Evolutionary conservation across 2,113 vertebrate genomes (phyloP).

Genomic region (Dicrurus megarhynchus): DNA sequence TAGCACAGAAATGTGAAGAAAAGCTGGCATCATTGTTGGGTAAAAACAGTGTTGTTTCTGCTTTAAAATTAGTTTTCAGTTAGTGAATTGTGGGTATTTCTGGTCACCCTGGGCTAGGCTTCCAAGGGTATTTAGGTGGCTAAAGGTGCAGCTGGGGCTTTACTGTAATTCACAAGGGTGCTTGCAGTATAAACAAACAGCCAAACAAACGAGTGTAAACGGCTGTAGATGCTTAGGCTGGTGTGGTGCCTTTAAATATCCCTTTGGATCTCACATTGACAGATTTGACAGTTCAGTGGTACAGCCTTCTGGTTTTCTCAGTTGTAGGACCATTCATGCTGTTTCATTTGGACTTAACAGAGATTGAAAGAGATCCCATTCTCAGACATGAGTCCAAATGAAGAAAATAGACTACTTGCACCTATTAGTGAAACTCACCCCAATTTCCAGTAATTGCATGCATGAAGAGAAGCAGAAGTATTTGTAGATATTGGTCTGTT

Average conservation of each 20-base stretch:
- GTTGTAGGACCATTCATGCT: not conserved
- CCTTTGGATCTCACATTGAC: not conserved
- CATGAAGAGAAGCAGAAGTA: not conserved
- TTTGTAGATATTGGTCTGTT: not conserved
- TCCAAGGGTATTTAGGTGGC: not conserved
- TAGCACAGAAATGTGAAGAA: not conserved
- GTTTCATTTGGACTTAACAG: not conserved
- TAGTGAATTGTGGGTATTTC: not conserved
- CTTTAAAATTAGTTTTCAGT: not conserved
- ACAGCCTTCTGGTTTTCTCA: not conserved
- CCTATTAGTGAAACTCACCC: not conserved
- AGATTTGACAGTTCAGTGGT: not conserved
- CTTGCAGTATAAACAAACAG: not conserved
- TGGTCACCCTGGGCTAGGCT: not conserved
- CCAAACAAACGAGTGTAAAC: not conserved
- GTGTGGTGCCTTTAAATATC: not conserved
- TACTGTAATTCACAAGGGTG: not conserved
- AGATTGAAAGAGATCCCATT: not conserved
- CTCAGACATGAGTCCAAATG: not conserved
- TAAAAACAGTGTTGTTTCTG: not conserved
- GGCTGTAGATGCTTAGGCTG: not conserved
- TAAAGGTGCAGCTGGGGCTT: not conserved
- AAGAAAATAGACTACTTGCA: not conserved
- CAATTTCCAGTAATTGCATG: not conserved
- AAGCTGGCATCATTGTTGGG: not conserved